Conservation (phyloP, 2,888 invertebrate species). For the Spodoptera exigua region DNA sequence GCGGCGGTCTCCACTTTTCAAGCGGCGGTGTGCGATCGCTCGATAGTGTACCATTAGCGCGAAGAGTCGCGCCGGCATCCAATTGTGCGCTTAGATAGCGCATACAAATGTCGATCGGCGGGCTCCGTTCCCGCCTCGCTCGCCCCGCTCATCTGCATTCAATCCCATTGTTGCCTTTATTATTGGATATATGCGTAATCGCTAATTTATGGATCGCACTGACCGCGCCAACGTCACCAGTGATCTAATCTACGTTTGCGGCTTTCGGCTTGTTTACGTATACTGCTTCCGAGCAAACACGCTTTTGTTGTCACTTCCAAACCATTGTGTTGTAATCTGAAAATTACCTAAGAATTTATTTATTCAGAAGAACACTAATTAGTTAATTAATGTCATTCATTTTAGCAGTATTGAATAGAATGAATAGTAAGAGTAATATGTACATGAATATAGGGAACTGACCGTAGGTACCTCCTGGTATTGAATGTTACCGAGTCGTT, state of each 20-base stretch:
- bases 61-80: constrained; percentile 88
- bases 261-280: constrained; percentile 46
- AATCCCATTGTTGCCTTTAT: constrained; percentile 88
- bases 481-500: constrained; percentile 28
- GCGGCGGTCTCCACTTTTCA: constrained; percentile 85
- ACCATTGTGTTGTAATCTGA: constrained; percentile 38
- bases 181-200: constrained; percentile 85
- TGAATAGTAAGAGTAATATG: constrained; percentile 14
- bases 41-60: constrained; percentile 89
- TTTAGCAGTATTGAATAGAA: constrained; percentile 16
- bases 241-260: constrained; percentile 56
- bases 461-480: constrained; percentile 8
- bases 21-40: constrained; percentile 81
- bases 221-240: constrained; percentile 69
- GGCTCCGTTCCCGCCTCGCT: constrained; percentile 70
- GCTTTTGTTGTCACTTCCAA: constrained; percentile 38
- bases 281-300: constrained; percentile 19
- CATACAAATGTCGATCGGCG: constrained; percentile 88
- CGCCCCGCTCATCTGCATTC: constrained; percentile 87
- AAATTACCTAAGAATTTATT: constrained; percentile 17
- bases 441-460: constrained; percentile 12
- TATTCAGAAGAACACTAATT: constrained; percentile 33
- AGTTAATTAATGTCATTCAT: constrained; percentile 36
- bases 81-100: constrained; percentile 89
- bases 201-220: constrained; percentile 85